Conservation (phyloP, 2,888 invertebrate genomes). For the Vesta saturnalis region DNA sequence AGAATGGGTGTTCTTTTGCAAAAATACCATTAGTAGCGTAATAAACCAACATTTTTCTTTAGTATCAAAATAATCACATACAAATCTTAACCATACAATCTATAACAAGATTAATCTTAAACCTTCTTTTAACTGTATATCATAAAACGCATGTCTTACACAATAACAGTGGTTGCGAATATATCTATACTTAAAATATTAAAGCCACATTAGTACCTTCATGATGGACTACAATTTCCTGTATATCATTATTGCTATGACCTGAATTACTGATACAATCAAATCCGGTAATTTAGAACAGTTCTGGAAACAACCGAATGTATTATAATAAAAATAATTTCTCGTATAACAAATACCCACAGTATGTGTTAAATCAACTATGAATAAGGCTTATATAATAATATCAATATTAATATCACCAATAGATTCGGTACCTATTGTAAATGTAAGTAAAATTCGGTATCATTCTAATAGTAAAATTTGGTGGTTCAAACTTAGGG, state of each 20-base stretch:
- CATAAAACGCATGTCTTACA: too few species aligned
- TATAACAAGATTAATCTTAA: too few species aligned
- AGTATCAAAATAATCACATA: too few species aligned
- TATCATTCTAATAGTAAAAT: neutral
- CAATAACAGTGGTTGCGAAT: neutral
- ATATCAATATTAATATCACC: neutral
- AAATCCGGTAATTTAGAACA: constrained; percentile 13
- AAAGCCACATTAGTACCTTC: neutral
- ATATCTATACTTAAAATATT: constrained; percentile 8
- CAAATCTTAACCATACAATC: too few species aligned
- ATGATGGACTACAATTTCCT: constrained; percentile 26
- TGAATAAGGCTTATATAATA: neutral
- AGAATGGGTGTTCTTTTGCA: too few species aligned
- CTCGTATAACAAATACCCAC: too few species aligned
- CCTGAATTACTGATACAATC: constrained; percentile 33
- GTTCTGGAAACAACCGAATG: neutral
- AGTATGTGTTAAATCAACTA: neutral
- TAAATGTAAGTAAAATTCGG: constrained; percentile 25
- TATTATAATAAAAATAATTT: neutral
- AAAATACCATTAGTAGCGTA: too few species aligned
- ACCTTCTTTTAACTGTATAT: neutral
- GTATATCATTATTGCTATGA: constrained; percentile 26
- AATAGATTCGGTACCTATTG: constrained; percentile 17
- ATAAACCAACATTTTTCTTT: too few species aligned
- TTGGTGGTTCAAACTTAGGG: constrained; percentile 42